These are phyloP conservation scores for Pangasius mekongensis DNA, from an alignment of 2,797 vertebrate species.

Conservation along the genomic window DNA sequence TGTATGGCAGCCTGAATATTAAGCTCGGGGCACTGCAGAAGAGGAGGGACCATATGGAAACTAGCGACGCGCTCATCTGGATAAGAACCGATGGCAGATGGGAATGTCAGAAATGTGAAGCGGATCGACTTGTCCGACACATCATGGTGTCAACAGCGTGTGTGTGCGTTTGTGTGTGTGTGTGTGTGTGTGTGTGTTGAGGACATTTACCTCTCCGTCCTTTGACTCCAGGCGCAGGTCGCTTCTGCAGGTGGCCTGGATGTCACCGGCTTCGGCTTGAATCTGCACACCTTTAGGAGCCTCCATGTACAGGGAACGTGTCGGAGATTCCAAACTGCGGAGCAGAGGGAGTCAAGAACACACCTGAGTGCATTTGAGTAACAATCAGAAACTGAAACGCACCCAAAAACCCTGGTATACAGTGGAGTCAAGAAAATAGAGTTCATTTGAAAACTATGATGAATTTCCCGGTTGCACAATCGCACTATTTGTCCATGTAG, in stretches of 20 bases:
- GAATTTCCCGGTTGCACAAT: too few relatives aligned
- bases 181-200: slow-evolving; percentile 12
- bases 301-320: slow-evolving; percentile 92
- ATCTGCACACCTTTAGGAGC: slow-evolving; percentile 96
- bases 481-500: too few relatives aligned
- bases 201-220: slow-evolving; percentile 89
- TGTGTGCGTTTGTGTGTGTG: neutral
- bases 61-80: slow-evolving; percentile 24
- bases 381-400: neutral
- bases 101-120: slow-evolving; percentile 36
- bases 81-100: slow-evolving; percentile 38
- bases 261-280: slow-evolving; percentile 93
- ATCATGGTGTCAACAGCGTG: slow-evolving; percentile 10
- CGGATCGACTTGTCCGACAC: slow-evolving; percentile 33
- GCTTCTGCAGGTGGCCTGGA: slow-evolving; percentile 93
- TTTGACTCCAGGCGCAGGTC: slow-evolving; percentile 96
- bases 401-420: neutral
- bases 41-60: slow-evolving; percentile 35
- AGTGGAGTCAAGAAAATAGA: neutral
- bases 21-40: slow-evolving; percentile 28
- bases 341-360: neutral
- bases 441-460: too few relatives aligned
- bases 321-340: slow-evolving; percentile 92
- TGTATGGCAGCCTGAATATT: slow-evolving; percentile 33
- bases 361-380: neutral